Evolutionary conservation across 1,140 invertebrate species (phyloP), one percentile per base, ranked within the genome.

Genomic region (Cephus cinctus): DNA sequence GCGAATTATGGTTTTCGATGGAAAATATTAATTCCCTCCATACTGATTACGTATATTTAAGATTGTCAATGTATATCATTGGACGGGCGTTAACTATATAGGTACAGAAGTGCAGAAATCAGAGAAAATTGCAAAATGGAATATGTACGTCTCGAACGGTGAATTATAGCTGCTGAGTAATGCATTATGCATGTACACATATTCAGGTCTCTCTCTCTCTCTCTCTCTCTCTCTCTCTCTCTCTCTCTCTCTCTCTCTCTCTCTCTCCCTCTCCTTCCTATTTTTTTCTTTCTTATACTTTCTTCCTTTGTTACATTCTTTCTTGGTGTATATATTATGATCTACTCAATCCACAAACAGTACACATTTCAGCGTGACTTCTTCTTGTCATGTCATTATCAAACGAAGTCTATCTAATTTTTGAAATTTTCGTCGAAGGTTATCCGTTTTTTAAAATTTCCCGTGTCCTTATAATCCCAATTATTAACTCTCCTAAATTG

Each of bases 361-460:
- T 53, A 68, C 56, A 68, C 65, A 67, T 44, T 60, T 59, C 54
- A 59, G 63, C 57, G 65, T 67, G 62, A 65, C 57, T 71, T 63
- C 57, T 61, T 67, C 61, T 68, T 72, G 61, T 61, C 58, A 56
- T 58, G 52, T n/a, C n/a, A n/a, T n/a, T n/a, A n/a, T n/a, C n/a
- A n/a, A n/a, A n/a, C n/a, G n/a, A n/a, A n/a, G n/a, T n/a, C n/a
- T n/a, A n/a, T n/a, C n/a, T n/a, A n/a, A n/a, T n/a, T 59, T 67
- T 54, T 58, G 56, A 51, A 59, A 70, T 63, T 65, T 67, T 64
- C 69, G 70, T 69, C 6, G 25, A n/a, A 27, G 6, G 25, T n/a
- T n/a, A n/a, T n/a, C n/a, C 25, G 25, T 27, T 27, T 27, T 27
- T 27, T 27, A 27, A 27, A 27, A 6, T 27, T n/a, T 6, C 25